Base-by-base conservation (phyloP, 2,888 invertebrate genomes). In the Taphrorychus bicolor region DNA sequence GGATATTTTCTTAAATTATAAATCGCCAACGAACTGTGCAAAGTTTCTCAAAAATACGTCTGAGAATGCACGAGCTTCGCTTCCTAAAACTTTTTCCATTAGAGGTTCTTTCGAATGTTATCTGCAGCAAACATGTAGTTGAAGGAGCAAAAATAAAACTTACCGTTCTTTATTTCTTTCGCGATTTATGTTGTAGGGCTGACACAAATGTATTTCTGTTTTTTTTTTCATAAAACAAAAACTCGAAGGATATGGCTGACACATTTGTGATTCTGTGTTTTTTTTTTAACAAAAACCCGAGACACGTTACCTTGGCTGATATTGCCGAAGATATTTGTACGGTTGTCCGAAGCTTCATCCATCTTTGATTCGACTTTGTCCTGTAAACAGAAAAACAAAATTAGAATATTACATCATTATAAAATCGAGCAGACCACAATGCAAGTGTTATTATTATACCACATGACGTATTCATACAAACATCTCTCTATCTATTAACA, bases 301-400 rank as follows among this genome's bases (percentile, higher is more conserved):
- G 32, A 32, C 11, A n/a, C 57, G 71, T 74, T 76, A 82, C 82
- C 85, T 94, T 94, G 84, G 73, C 72, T 71, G 93, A 93, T 78
- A 92, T 91, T 59, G 95, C 95, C 70, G 94, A 93, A 74, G 94
- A 94, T 78, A 95, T 87, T 84, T 95, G 95, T 76, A 95, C 95
- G 54, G 97, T 97, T 61, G 95, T 95, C 74, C 97, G 87, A 73
- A 98, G 87, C 84, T 97, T 96, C 91, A 95, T 93, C 94, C 98
- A 98, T 85, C 96, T 88, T 82, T 96, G 94, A 84, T 95, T 96
- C 80, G 95, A 93, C 83, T 93, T 93, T 80, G 93, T 93, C 89
- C 94, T 94, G 88, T 66, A 84, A 80, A 63, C 70, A 66, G 70
- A 72, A 74, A 70, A 54, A 11, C 9, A 45, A 17, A n/a, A 16